A percentile compares a stretch with the other conserved stretches of the same genome.
Evolutionary conservation across 2,888 invertebrate species (phyloP).

Genomic region (Orthosia gracilis): DNA sequence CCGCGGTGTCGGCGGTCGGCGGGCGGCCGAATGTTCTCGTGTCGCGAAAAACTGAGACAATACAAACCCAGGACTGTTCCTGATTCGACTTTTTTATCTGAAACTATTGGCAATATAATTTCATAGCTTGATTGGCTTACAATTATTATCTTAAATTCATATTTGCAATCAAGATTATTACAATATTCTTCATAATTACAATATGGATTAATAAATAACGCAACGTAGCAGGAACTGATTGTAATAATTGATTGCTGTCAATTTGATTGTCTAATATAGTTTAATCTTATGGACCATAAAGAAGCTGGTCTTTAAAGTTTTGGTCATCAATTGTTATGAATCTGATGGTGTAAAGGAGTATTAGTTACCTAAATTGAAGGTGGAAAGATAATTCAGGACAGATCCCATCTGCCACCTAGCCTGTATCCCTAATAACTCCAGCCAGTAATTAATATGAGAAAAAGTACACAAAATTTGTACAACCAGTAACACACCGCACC

Average conservation of each 20-base stretch:
- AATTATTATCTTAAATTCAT: too few relatives aligned
- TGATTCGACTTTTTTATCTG: constrained; percentile 9
- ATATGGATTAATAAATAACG: too few relatives aligned
- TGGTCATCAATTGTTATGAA: background rate
- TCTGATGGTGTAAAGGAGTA: background rate
- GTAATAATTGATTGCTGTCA: too few relatives aligned
- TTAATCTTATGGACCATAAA: too few relatives aligned
- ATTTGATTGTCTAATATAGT: too few relatives aligned
- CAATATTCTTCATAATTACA: too few relatives aligned
- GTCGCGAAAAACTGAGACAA: constrained; percentile 56
- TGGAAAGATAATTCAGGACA: background rate
- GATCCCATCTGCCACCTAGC: background rate
- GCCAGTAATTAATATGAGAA: too few relatives aligned
- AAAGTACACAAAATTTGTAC: background rate
- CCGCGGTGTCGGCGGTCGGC: constrained; percentile 18
- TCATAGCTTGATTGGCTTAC: background rate
- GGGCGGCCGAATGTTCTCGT: constrained; percentile 40
- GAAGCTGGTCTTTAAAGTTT: background rate
- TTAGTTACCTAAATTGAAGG: background rate
- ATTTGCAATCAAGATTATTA: too few relatives aligned
- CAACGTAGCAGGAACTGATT: too few relatives aligned
- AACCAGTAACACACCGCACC: constrained; percentile 39
- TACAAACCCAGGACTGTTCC: constrained; percentile 50
- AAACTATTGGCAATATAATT: background rate
- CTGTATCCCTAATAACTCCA: background rate